Evolutionary conservation across 2,888 invertebrate genomes (phyloP).

Genomic region (Eucriotettix oculatus): DNA sequence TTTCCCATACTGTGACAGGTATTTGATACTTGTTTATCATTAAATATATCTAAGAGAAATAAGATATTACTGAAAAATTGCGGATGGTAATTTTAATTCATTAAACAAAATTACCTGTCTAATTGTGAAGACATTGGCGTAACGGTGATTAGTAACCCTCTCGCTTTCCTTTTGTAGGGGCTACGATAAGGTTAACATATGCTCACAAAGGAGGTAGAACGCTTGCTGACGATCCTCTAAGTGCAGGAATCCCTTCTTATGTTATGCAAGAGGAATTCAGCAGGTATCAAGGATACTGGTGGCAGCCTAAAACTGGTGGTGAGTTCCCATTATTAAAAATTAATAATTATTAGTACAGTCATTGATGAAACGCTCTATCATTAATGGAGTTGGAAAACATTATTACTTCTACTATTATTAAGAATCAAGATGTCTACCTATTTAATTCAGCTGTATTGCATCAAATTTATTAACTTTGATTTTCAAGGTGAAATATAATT

Average conservation of each 20-base stretch:
- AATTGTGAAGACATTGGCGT: too few relatives aligned
- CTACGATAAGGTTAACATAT: conserved; percentile 52
- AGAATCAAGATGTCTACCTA: too few relatives aligned
- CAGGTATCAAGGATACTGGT: conserved; percentile 94
- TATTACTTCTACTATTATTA: too few relatives aligned
- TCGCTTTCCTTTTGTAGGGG: conserved; percentile 27
- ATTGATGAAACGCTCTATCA: too few relatives aligned
- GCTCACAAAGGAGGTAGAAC: conserved; percentile 48
- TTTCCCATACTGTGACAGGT: conserved; percentile 44
- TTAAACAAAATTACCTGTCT: too few relatives aligned
- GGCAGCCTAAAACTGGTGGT: conserved; percentile 70
- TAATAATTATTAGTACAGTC: too few relatives aligned
- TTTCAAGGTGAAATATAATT: conserved; percentile 2
- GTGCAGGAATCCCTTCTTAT: conserved; percentile 93
- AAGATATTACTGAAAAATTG: too few relatives aligned
- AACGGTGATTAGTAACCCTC: too few relatives aligned
- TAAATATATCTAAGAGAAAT: too few relatives aligned
- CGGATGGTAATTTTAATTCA: too few relatives aligned
- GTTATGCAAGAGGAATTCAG: conserved; percentile 98
- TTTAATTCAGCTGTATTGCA: too few relatives aligned
- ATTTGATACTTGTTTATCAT: conserved; percentile 6
- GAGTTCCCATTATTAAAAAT: conserved; percentile 12
- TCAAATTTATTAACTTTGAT: background rate
- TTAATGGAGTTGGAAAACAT: too few relatives aligned
- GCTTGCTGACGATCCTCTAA: conserved; percentile 65